Evolutionary conservation across 2,113 vertebrate genomes (phyloP).

Genomic region (Cynocephalus volans): DNA sequence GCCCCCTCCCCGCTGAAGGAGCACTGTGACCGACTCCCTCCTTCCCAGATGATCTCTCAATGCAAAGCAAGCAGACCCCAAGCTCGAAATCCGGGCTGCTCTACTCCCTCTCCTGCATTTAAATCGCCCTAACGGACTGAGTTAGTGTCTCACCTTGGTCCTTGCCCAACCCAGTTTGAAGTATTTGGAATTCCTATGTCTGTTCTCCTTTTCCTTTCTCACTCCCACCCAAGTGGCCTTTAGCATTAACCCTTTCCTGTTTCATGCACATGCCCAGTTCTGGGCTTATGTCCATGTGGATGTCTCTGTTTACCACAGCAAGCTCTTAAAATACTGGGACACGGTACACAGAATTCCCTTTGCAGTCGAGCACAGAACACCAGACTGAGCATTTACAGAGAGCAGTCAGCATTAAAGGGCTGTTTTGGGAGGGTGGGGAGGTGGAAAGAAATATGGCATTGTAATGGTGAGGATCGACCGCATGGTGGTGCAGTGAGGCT

Average conservation of each 20-base stretch:
- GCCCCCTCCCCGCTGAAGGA: neutral
- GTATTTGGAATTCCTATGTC: neutral
- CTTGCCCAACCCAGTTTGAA: neutral
- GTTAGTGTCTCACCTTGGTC: neutral
- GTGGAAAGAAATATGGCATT: neutral
- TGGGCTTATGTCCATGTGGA: neutral
- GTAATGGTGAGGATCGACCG: constrained; percentile 73
- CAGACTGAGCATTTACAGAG: neutral
- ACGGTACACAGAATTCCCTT: neutral
- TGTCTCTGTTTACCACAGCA: neutral
- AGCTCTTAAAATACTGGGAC: neutral
- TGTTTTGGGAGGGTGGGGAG: neutral
- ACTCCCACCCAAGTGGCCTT: neutral
- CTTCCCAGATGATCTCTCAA: fast-evolving
- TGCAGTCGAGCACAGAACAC: neutral
- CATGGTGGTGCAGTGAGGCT: constrained; percentile 87
- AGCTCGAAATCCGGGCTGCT: too few species aligned
- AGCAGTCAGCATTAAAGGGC: neutral
- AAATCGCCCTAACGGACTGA: neutral
- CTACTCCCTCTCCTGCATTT: neutral
- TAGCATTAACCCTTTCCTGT: neutral
- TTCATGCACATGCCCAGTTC: neutral
- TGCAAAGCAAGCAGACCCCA: neutral
- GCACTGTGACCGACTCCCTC: fast-evolving
- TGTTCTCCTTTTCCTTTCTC: neutral